phyloP scores from a whole-genome alignment of 2,113 vertebrate genomes.

The Bungarus multicinctus region DNA sequence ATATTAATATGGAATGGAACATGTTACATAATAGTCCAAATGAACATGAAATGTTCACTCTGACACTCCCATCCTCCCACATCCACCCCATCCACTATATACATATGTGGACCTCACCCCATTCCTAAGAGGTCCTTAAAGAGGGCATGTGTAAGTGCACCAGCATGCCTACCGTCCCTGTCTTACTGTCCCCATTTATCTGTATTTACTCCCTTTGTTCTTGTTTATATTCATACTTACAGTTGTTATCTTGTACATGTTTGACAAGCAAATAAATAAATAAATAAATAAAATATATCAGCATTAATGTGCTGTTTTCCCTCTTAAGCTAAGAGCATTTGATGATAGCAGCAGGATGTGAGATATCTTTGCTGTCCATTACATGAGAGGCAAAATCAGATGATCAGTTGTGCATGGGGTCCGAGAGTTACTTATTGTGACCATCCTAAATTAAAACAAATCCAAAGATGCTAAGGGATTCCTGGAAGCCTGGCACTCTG shows the following conservation, averaged over 20 bases:
- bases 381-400: not conserved
- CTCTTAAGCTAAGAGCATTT: not conserved
- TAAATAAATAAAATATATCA: not conserved
- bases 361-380: not conserved
- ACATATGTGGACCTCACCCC: not conserved
- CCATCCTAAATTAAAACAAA: no score
- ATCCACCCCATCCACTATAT: not conserved
- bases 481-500: no score
- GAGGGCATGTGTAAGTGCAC: no score
- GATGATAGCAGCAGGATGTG: not conserved
- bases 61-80: not conserved
- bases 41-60: not conserved
- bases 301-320: not conserved
- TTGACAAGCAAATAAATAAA: no score
- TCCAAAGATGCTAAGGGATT: no score
- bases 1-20: not conserved
- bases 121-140: no score
- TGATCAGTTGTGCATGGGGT: not conserved
- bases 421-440: not conserved
- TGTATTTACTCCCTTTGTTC: no score
- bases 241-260: no score
- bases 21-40: not conserved
- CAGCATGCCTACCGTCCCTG: no score
- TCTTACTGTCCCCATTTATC: no score
- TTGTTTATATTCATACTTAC: no score